A percentile compares a stretch with the other conserved stretches of the same genome.
Evolutionary conservation across 2,888 invertebrate genomes (phyloP).

Genomic region (Julus scandinavius): DNA sequence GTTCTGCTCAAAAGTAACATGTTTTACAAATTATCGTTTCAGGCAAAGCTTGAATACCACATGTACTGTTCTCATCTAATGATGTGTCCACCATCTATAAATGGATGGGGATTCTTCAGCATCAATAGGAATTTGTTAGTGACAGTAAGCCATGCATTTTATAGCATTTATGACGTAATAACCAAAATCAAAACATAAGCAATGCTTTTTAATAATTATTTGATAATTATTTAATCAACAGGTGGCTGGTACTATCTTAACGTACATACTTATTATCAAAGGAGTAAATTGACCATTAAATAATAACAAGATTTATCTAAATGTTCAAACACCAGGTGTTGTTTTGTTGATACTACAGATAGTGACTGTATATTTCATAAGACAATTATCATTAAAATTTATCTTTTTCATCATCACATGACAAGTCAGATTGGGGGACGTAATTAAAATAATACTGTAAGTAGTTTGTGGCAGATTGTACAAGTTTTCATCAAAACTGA

Average conservation of each 20-base stretch:
- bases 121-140: conserved; percentile 17
- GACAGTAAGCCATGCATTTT: background rate
- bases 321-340: too few relatives aligned
- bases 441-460: too few relatives aligned
- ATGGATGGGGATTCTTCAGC: conserved; percentile 23
- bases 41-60: conserved; percentile 44
- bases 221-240: background rate
- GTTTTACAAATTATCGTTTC: background rate
- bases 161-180: background rate
- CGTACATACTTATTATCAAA: background rate
- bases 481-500: too few relatives aligned
- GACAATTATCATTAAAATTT: too few relatives aligned
- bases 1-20: background rate
- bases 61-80: conserved; percentile 43
- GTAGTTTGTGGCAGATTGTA: too few relatives aligned
- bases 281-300: background rate
- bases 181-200: background rate
- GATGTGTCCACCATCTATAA: background rate
- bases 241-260: background rate
- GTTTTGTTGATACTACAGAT: too few relatives aligned
- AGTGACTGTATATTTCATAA: too few relatives aligned
- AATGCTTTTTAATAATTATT: background rate
- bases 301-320: too few relatives aligned
- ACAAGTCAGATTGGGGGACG: too few relatives aligned
- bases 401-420: too few relatives aligned